Evolutionary conservation across 2,797 vertebrate species (phyloP), one percentile per base, ranked within the genome.

Genomic region (Tangara arthus): DNA sequence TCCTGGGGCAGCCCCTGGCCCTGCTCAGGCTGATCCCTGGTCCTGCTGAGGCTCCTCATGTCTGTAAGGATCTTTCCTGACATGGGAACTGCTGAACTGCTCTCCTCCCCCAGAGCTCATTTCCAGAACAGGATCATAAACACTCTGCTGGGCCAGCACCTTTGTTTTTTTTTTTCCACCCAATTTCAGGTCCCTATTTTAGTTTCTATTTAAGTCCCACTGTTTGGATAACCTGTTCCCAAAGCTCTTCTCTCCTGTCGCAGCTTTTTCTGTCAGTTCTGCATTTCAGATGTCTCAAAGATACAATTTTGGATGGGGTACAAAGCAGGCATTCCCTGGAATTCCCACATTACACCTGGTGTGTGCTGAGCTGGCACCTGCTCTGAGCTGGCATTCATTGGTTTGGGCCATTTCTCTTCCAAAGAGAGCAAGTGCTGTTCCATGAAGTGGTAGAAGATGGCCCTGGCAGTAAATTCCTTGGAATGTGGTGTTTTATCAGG

Each of bases 121-220:
- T 56, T 63, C 22, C 9, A 14, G 35, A 53, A 1, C 9, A 6
- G 69, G 44, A 44, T 34, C 12, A 9, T 14, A 27, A 89, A 30
- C 0, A 0, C 21, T 57, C 0, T 5, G 28, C 55, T 65, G 59
- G 28, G 23, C 39, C 3, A 2, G 46, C 79, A 65, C 28, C 15
- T 13, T 39, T 26, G 11, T 64, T 83, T 44, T 66, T 78, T 66
- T 78, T 61, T 60, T 52, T 50, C 39, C 0, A 0, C 6, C 13
- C 1, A 0, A 37, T 56, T 77, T 75, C 2, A 3, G 21, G 26
- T 56, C 39, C 32, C 32, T 65, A 0, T 10, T 72, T 87, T 71
- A 34, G 39, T 44, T 82, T 35, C n/a, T 9, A 2, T 37, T 52
- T 4, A 37, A 70, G 23, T 56, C 18, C 47, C 7, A 2, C n/a